Evolutionary conservation across 2,888 invertebrate species (phyloP), one percentile per base, ranked within the genome.

Genomic region (Lasioglossum malachurum): DNA sequence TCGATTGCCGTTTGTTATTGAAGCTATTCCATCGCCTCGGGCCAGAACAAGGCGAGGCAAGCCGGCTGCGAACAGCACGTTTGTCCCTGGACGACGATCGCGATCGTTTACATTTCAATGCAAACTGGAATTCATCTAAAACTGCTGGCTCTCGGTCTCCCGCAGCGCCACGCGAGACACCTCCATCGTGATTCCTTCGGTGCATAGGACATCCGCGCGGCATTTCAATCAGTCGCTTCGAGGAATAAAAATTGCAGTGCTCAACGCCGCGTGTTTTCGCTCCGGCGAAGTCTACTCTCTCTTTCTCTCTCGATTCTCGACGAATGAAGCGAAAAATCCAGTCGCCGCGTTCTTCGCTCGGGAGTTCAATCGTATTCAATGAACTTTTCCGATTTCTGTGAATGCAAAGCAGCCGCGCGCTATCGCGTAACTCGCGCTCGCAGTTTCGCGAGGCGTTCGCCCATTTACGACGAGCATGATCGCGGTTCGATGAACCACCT

Each of bases 1-100:
- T 79, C 88, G 87, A 89, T 90, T 87, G 87, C 84, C 90, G 89
- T 89, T 90, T 91, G 93, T 94, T 93, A 93, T 94, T 92, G 92
- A 94, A 94, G 93, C 94, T 94, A 94, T 94, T 94, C 89, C 91
- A 93, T 93, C 88, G 94, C 94, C 94, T 93, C 91, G 90, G 93
- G 94, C 91, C 91, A 92, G 91, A 93, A 92, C 91, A 89, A 94
- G 93, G 93, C 94, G 93, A 93, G 93, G 64, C 64, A 35, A 64
- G 64, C 31, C 14, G 64, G 94, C 92, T 92, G 90, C 87, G 76
- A 90, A 86, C 87, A 78, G 83, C 80, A 76, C 74, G 87, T 87
- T 92, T 91, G 93, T 93, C 93, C 93, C 92, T 91, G 88, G 86
- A 86, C 90, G 90, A 91, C 92, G 92, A 90, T 73, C 92, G 92